A percentile compares a stretch with the other conserved stretches of the same genome.
Conservation (phyloP, 35 echinoderm and acorn worm species). For the Heliocidaris erythrogramma region DNA sequence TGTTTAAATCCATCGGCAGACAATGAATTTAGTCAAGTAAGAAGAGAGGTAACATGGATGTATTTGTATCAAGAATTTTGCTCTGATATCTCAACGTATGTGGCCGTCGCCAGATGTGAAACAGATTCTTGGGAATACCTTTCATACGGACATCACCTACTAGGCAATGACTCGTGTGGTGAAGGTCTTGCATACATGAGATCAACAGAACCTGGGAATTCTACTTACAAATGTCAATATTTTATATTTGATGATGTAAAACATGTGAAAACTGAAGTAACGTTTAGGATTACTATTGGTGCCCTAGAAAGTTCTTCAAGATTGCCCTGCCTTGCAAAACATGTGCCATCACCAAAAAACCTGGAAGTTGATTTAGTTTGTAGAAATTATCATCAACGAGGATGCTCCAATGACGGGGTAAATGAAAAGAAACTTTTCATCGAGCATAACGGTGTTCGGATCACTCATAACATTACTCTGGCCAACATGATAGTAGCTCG, state of each 20-base stretch:
- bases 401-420: not conserved
- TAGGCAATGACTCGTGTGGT: not conserved
- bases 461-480: not conserved
- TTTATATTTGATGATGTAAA: not conserved
- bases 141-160: not conserved
- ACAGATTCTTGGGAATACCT: not conserved
- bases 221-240: not conserved
- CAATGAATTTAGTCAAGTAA: not conserved
- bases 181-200: not conserved
- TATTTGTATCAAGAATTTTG: not conserved
- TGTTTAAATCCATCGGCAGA: not conserved
- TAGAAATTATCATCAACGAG: not conserved
- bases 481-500: not conserved
- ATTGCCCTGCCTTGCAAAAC: not conserved
- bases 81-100: not conserved
- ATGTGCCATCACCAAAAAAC: not conserved
- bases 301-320: not conserved
- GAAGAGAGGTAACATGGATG: not conserved
- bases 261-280: not conserved
- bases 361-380: not conserved
- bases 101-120: not conserved
- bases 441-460: not conserved
- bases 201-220: not conserved
- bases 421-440: not conserved
- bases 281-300: not conserved